These are phyloP conservation scores for Sarcophaga rosellei DNA, from an alignment of 2,888 invertebrate species.

Conservation along the genomic window DNA sequence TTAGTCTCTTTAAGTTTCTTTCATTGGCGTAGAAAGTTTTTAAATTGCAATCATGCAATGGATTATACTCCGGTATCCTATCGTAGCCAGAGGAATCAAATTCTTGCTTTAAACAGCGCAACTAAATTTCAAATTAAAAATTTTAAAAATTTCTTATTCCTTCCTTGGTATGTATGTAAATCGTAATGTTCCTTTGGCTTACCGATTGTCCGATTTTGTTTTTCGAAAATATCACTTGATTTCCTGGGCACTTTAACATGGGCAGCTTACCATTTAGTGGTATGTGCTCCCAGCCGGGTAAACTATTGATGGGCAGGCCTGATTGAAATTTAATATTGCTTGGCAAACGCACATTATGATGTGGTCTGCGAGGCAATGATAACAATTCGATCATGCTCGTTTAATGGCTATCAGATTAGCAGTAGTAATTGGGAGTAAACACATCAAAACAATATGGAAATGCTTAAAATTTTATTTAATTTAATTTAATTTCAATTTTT, in stretches of 20 bases:
- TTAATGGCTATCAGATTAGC: background rate
- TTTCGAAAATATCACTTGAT: slow-evolving; percentile 80
- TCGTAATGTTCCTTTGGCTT: slow-evolving; percentile 31
- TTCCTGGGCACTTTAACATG: slow-evolving; percentile 80
- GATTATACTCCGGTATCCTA: slow-evolving; percentile 82
- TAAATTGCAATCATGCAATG: slow-evolving; percentile 84
- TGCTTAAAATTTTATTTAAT: background rate
- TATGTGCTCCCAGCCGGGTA: slow-evolving; percentile 80
- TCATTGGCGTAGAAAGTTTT: slow-evolving; percentile 82
- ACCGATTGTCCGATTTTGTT: slow-evolving; percentile 80
- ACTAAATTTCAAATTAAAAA: slow-evolving; percentile 67
- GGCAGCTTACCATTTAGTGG: slow-evolving; percentile 79
- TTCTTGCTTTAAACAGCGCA: slow-evolving; percentile 74
- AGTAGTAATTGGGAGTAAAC: background rate
- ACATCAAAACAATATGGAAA: background rate
- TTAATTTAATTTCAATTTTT: too few species aligned
- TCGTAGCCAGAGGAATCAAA: slow-evolving; percentile 76
- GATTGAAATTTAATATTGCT: slow-evolving; percentile 70
- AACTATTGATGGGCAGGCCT: slow-evolving; percentile 79
- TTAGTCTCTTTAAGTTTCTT: slow-evolving; percentile 81
- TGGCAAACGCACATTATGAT: slow-evolving; percentile 61
- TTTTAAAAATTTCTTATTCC: background rate
- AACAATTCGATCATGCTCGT: slow-evolving; percentile 76
- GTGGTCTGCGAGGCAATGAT: slow-evolving; percentile 75
- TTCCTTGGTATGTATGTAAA: background rate